These are phyloP conservation scores for Papilio gigon DNA, from an alignment of 2,888 invertebrate genomes.

Conservation along the genomic window DNA sequence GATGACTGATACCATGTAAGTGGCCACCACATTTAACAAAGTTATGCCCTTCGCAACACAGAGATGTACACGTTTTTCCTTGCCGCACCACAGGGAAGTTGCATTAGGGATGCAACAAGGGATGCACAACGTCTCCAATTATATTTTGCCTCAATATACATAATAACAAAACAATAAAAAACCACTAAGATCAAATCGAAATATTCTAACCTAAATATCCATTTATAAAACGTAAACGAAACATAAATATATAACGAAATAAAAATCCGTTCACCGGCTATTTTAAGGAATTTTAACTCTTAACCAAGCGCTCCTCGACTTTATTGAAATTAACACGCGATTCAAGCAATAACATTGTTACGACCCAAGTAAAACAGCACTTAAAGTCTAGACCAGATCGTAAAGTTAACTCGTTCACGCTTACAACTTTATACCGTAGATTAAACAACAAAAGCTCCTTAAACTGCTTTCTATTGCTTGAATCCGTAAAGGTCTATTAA, in stretches of 20 bases:
- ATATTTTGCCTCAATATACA: too few relatives aligned
- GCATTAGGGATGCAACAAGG: too few relatives aligned
- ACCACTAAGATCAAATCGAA: too few relatives aligned
- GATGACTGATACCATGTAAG: neutral
- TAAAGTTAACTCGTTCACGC: conserved; percentile 23
- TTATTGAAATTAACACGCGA: conserved; percentile 4
- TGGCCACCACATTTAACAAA: too few relatives aligned
- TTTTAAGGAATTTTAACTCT: conserved; percentile 7
- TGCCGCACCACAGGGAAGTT: too few relatives aligned
- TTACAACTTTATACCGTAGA: conserved; percentile 16
- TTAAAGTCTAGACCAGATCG: conserved; percentile 25
- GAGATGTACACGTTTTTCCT: too few relatives aligned
- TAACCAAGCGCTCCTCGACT: neutral
- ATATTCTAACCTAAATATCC: too few relatives aligned
- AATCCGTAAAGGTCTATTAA: neutral
- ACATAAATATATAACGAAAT: too few relatives aligned
- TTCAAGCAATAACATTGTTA: conserved; percentile 13
- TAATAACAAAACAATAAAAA: too few relatives aligned
- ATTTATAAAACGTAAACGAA: too few relatives aligned
- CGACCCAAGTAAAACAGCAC: conserved; percentile 16
- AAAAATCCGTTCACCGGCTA: neutral
- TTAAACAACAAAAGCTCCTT: conserved; percentile 14
- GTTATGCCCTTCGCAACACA: too few relatives aligned
- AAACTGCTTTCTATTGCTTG: conserved; percentile 14
- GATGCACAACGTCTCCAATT: too few relatives aligned